Evolutionary conservation across 2,113 vertebrate species (phyloP), one percentile per base, ranked within the genome.

Genomic region (Vulpes lagopus): DNA sequence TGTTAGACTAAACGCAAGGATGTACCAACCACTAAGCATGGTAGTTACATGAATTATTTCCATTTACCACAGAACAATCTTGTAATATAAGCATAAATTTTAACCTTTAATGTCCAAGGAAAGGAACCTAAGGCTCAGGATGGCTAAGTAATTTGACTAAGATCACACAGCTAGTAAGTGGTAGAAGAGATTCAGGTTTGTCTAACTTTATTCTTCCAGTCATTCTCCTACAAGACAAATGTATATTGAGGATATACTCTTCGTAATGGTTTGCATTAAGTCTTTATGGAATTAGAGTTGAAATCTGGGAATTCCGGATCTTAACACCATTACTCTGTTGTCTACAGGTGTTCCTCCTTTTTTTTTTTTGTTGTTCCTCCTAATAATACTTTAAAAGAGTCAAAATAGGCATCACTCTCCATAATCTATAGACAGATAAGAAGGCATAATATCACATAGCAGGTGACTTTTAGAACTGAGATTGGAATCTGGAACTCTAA

Each of bases 21-120:
- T 51, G 11, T 82, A 0, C 19, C 64, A 59, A 57, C 55, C 78
- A 32, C 30, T 69, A 17, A 69, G 67, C 67, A 35, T 69, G 20
- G 16, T 69, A 35, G 67, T 69, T 73, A 86, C 0, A 11, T 55
- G 32, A 81, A 71, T 71, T 93, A 90, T 90, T 96, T 87, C 43
- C 65, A 32, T 38, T 82, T 89, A 93, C 30, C 49, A 87, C 30
- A 91, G 43, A 92, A 78, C 43, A 95, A 23, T 59, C 8, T 64
- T 80, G 19, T 65, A 51, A 89, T 19, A 94, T 62, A 53, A 84
- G 67, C 59, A 57, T 88, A 62, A 74, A 67, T 80, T 89, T 96
- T 55, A 80, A 89, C 4, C 15, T 23, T 90, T 11, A 32, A 32
- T 65, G 65, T 81, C 91, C 59, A 8, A 91, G 25, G 35, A 69